These are phyloP conservation scores for Diabrotica balteata DNA, from an alignment of 2,888 invertebrate genomes.

Conservation along the genomic window DNA sequence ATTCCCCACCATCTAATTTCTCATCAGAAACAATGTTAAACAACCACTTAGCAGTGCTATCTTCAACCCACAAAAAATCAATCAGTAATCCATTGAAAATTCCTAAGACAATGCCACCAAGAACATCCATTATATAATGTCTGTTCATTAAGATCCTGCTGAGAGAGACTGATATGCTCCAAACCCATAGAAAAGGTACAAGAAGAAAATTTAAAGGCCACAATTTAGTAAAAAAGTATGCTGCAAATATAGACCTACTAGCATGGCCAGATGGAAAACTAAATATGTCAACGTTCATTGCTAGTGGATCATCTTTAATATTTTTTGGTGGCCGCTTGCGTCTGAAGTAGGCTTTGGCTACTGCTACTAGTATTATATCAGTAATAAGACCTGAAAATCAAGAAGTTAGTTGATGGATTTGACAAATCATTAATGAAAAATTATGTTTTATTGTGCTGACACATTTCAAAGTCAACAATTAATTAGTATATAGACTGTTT, in stretches of 20 bases:
- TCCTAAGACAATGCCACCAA: conserved; percentile 78
- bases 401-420: too few species aligned
- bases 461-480: not conserved
- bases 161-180: conserved; percentile 67
- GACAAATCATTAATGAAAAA: too few species aligned
- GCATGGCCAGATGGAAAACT: conserved; percentile 96
- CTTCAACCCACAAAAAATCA: conserved; percentile 73
- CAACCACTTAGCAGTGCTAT: conserved; percentile 67
- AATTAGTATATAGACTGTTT: not conserved
- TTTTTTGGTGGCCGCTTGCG: conserved; percentile 75
- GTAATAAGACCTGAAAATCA: conserved; percentile 75
- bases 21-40: conserved; percentile 72
- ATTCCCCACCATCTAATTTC: conserved; percentile 73
- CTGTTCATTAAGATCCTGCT: conserved; percentile 84
- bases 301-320: conserved; percentile 69
- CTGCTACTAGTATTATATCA: conserved; percentile 79
- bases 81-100: conserved; percentile 72
- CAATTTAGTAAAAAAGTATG: conserved; percentile 73
- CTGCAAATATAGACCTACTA: conserved; percentile 80
- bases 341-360: conserved; percentile 79
- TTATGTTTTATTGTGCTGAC: too few species aligned
- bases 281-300: conserved; percentile 85
- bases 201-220: conserved; percentile 69
- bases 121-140: conserved; percentile 87
- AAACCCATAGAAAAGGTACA: conserved; percentile 76